These are phyloP conservation scores for Taurulus bubalis DNA, from an alignment of 2,113 vertebrate genomes.

Conservation along the genomic window DNA sequence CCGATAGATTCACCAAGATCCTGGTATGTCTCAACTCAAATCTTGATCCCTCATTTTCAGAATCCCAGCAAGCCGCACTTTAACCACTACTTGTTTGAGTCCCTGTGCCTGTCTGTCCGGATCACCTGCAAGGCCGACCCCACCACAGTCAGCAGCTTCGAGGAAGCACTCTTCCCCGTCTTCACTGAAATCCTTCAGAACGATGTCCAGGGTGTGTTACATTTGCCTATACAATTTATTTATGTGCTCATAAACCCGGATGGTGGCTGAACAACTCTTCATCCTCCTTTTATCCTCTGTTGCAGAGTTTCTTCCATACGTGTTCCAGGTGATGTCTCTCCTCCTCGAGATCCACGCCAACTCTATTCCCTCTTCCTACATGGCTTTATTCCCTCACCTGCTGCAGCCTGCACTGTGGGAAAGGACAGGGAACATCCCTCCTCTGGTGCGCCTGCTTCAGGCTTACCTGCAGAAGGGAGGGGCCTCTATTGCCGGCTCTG, in stretches of 20 bases:
- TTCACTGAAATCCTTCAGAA: conserved; percentile 98
- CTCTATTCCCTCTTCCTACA: conserved; percentile 92
- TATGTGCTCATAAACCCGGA: neutral
- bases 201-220: conserved; percentile 92
- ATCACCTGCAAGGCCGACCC: conserved; percentile 97
- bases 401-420: conserved; percentile 97
- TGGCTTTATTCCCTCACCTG: conserved; percentile 97
- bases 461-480: conserved; percentile 94
- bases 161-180: conserved; percentile 96
- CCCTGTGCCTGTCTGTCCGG: conserved; percentile 94
- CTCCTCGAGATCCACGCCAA: conserved; percentile 96
- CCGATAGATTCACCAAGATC: neutral
- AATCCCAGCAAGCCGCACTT: conserved; percentile 99
- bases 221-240: neutral
- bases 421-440: conserved; percentile 95
- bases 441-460: conserved; percentile 95
- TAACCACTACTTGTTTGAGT: conserved; percentile 99
- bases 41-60: conserved; percentile 75
- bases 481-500: conserved; percentile 87
- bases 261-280: neutral
- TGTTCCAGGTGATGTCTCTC: conserved; percentile 99
- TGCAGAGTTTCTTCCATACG: conserved; percentile 97
- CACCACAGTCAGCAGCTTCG: conserved; percentile 91
- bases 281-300: neutral
- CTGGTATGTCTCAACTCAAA: neutral